Evolutionary conservation across 2,113 vertebrate species (phyloP), one percentile per base, ranked within the genome.

Genomic region (Bubo bubo): DNA sequence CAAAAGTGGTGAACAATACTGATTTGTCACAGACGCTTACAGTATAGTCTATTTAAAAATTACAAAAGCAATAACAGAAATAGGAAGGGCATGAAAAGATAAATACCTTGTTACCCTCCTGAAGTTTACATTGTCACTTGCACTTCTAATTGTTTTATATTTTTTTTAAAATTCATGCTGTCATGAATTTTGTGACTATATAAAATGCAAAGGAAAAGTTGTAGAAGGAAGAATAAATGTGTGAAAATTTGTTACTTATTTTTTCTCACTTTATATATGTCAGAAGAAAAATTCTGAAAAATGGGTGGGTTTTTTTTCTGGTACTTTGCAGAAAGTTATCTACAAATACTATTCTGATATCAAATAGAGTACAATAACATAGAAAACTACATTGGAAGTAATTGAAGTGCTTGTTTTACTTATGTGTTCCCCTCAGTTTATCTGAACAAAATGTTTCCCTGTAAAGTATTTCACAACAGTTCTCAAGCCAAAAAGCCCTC

Each of bases 231-330:
- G 22, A 59, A 62, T 45, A 56, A 63, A 70, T 45, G 5, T 50
- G 8, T 43, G 47, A 60, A 64, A 73, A 37, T 39, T 20, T 35
- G 6, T 18, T 83, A 66, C 32, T 39, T 49, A 26, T 12, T n/a
- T 2, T 41, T 56, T 79, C 60, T 74, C 11, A 58, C 55, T 84
- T 64, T 47, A 79, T 6, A 58, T 75, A 14, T 70, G 28, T 15
- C 34, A n/a, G 39, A 64, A 79, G 10, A 55, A 72, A 68, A 62
- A 4, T 3, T 30, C 22, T 39, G 55, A 74, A 85, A 62, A 37
- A 27, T 11, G 6, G 4, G 39, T 68, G 15, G 1, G 0, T 2
- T 5, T 47, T 27, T 74, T 32, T 60, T n/a, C 32, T 28, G 10
- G 21, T 63, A 32, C 9, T 74, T 85, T 37, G 10, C 5, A 74